Base-by-base conservation (phyloP, 2,888 invertebrate genomes). In the Halictus quadricinctus region DNA sequence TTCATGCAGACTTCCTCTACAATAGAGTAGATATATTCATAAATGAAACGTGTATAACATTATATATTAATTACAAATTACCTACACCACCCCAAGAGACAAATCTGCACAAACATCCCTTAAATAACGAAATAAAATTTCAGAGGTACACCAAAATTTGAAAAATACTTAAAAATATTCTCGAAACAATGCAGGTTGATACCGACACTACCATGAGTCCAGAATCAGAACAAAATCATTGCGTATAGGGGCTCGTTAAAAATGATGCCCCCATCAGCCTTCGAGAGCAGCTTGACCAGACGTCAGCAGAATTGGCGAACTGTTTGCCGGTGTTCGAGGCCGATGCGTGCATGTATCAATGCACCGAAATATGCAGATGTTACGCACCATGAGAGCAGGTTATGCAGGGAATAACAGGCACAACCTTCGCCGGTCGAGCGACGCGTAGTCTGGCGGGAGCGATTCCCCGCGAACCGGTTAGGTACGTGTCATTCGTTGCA, bases 401-500 rank as follows among this genome's bases (percentile, higher is more conserved):
- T 85, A 81, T 77, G 83, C 80, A 79, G 81, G 88, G 89, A 87
- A 87, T 84, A 88, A 82, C 83, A 86, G 78, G 87, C 86, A 87
- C 87, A 91, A 87, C 90, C 88, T 89, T 91, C 84, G 83, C 48
- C 79, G 78, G 36, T 64, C 77, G 81, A 78, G 79, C 84, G 83
- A 74, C 77, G 80, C 80, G 85, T 81, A 80, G 87, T 86, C 88
- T 89, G 90, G 87, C 88, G 90, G 89, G 91, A 87, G 88, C 87
- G 89, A 89, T 90, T 88, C 83, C 86, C 88, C 89, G 90, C 90
- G 91, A 92, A 91, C 92, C 92, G 88, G 93, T 92, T 93, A 91
- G 91, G 90, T 90, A 90, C 91, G 90, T 92, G 93, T 94, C 93
- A 92, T 93, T 93, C 93, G 93, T 91, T 91, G 91, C 91, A 94